phyloP scores from a whole-genome alignment of 2,888 invertebrate species.

The Pyrrhia umbra region DNA sequence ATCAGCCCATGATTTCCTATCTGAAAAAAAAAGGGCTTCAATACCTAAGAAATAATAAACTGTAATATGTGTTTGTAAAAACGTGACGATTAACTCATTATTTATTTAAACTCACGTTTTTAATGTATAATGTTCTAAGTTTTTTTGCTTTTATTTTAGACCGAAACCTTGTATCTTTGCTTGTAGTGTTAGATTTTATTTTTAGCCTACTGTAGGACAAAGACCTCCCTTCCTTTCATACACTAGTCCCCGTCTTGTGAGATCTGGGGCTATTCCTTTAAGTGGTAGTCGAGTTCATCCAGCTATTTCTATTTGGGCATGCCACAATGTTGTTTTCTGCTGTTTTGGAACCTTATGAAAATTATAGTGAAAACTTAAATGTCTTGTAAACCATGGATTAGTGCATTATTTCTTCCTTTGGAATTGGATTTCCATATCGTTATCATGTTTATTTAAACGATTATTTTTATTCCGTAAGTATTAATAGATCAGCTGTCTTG shows the following conservation, averaged over 20 bases:
- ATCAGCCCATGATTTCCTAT: too few relatives aligned
- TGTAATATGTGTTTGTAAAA: neutral
- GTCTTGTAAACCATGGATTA: neutral
- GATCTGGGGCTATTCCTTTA: neutral
- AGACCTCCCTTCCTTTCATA: too few relatives aligned
- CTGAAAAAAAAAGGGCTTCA: too few relatives aligned
- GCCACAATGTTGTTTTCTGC: neutral
- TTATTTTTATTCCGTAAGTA: slow-evolving; percentile 41
- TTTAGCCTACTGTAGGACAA: neutral
- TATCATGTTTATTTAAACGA: slow-evolving; percentile 22
- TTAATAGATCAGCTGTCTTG: slow-evolving; percentile 38
- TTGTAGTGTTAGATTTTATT: neutral
- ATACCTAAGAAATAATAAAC: too few relatives aligned
- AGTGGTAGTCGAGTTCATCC: too few relatives aligned
- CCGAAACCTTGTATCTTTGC: too few relatives aligned
- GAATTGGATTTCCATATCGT: slow-evolving; percentile 16
- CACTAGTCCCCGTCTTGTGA: neutral
- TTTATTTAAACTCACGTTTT: neutral
- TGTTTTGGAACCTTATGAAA: neutral
- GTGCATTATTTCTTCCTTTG: neutral
- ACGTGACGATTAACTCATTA: neutral
- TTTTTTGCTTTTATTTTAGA: too few relatives aligned
- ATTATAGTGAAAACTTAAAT: too few relatives aligned
- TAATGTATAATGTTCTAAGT: too few relatives aligned
- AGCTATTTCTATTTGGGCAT: too few relatives aligned